Evolutionary conservation across 2,797 vertebrate species (phyloP), one percentile per base, ranked within the genome.

Genomic region (Leptatherina wallacei): DNA sequence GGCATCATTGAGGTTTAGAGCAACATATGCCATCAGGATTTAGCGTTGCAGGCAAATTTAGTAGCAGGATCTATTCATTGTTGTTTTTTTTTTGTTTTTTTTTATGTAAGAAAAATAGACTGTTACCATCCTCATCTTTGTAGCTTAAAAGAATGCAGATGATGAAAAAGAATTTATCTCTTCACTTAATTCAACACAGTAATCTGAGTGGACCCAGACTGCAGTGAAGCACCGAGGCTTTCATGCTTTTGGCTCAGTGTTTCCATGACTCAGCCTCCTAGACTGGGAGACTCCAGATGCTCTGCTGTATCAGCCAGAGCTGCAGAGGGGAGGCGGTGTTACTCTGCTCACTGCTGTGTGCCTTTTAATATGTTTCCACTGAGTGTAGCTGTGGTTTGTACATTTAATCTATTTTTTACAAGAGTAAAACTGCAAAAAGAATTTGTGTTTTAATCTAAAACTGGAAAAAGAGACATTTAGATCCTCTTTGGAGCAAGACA

Each of bases 231-330:
- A 63, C 72, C 66, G 73, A 88, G 73, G 61, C 80, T 84, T 75
- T 77, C 27, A 30, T 75, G 71, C 69, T 83, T 67, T 75, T 85
- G 77, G 84, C 87, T 60, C 70, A 58, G 35, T 32, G 30, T 61
- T 80, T 83, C 55, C 76, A 76, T 88, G 86, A 90, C 81, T 89
- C 86, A 85, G 80, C 55, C 65, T 60, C 61, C 38, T 59, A 85
- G 84, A 89, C 85, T 83, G 71, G 22, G 73, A 87, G 88, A 76
- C 85, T 89, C 83, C 78, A 73, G 71, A 76, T 74, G 60, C 56
- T 36, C 42, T 12, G n/a, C n/a, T 33, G 8, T 33, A 27, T 75
- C 65, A 73, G 61, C 59, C 71, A 38, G 56, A 36, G 64, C 72
- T 74, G 71, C 65, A 71, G 49, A 69, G 75, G 36, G 64, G 76